These are phyloP conservation scores for Psilanteris sp. DNA, from an alignment of 1,140 invertebrate genomes.

Conservation along the genomic window DNA sequence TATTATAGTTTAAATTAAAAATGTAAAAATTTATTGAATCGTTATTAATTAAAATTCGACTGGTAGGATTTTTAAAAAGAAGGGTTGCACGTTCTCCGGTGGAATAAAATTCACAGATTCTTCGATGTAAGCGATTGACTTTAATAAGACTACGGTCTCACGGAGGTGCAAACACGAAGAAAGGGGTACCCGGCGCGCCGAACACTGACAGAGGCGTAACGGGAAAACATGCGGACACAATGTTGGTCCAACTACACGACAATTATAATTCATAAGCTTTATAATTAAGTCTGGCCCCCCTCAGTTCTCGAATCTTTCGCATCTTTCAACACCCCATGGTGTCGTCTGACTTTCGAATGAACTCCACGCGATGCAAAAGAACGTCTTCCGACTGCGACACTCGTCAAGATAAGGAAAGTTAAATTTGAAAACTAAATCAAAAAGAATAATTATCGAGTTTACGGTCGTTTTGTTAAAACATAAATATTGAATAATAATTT, in stretches of 20 bases:
- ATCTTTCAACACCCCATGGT: constrained; percentile 65
- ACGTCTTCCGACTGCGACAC: constrained; percentile 42
- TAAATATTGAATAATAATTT: too few species aligned
- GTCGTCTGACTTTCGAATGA: constrained; percentile 40
- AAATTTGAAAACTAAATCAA: constrained; percentile 1
- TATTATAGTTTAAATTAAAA: too few species aligned
- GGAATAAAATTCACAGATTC: constrained; percentile 35
- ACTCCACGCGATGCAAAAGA: constrained; percentile 31
- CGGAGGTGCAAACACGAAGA: constrained; percentile 67
- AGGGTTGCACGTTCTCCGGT: constrained; percentile 16
- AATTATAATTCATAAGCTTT: constrained; percentile 78
- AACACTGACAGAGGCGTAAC: constrained; percentile 73
- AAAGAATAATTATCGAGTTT: constrained; percentile 4
- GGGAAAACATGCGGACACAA: constrained; percentile 75
- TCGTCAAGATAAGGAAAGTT: constrained; percentile 14
- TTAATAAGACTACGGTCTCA: constrained; percentile 65
- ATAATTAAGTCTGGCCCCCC: constrained; percentile 73
- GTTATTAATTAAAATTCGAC: too few species aligned
- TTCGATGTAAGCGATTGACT: constrained; percentile 44
- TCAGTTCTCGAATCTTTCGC: constrained; percentile 63
- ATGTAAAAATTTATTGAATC: too few species aligned
- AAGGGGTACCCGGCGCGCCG: constrained; percentile 68
- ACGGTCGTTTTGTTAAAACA: neutral
- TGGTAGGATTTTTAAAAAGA: too few species aligned
- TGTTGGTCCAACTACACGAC: constrained; percentile 77